A percentile compares a stretch with the other conserved stretches of the same genome.
Evolutionary conservation across 2,113 vertebrate genomes (phyloP).

Genomic region (Varanus salvator): DNA sequence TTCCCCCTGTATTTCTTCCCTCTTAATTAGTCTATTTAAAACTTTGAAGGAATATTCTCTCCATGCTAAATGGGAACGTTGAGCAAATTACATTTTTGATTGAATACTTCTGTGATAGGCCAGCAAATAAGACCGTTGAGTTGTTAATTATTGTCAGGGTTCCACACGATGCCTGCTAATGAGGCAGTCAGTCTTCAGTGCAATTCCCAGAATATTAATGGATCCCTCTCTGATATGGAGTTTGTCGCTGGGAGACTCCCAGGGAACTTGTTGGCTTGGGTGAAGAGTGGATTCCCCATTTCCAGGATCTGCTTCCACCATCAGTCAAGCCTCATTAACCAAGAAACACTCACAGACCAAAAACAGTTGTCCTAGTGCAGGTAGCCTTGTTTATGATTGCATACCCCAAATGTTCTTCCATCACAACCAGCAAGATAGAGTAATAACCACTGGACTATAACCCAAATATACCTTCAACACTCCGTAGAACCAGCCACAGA

Average conservation of each 20-base stretch:
- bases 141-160: constrained; percentile 87
- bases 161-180: constrained; percentile 81
- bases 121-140: constrained; percentile 84
- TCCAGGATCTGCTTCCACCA: not conserved
- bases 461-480: not conserved
- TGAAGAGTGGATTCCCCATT: too few species aligned
- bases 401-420: not conserved
- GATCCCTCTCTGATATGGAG: constrained; percentile 53
- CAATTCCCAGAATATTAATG: constrained; percentile 79
- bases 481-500: too few species aligned
- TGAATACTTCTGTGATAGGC: constrained; percentile 85
- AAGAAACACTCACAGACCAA: not conserved
- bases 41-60: constrained; percentile 83
- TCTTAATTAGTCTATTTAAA: constrained; percentile 88
- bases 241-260: constrained; percentile 44
- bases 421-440: not conserved
- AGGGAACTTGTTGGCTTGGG: constrained; percentile 10
- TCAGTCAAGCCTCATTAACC: too few species aligned
- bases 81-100: constrained; percentile 87
- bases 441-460: too few species aligned
- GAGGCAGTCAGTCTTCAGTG: constrained; percentile 83
- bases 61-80: constrained; percentile 80
- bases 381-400: not conserved
- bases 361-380: not conserved
- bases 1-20: constrained; percentile 80